phyloP scores from a whole-genome alignment of 2,797 vertebrate species.

The Spinus pinus region DNA sequence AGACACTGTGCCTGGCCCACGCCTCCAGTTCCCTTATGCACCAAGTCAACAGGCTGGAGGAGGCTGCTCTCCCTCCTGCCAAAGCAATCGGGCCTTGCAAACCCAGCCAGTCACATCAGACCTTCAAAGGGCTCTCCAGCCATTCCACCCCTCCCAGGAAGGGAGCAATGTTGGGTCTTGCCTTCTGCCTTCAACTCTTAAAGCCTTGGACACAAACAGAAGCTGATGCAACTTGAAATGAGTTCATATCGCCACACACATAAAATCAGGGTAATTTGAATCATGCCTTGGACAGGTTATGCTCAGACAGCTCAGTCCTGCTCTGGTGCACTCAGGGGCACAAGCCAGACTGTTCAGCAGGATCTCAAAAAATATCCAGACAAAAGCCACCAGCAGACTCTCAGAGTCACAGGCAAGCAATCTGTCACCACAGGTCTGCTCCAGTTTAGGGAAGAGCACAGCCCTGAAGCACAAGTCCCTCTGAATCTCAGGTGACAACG shows the following conservation, averaged over 20 bases:
- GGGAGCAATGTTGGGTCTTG: not conserved
- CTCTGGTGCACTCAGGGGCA: not conserved
- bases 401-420: fast-evolving
- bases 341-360: fast-evolving
- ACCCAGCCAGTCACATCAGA: not conserved
- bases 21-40: fast-evolving
- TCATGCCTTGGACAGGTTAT: not conserved
- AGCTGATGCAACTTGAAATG: not conserved
- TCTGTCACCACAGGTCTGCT: not conserved
- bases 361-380: not conserved
- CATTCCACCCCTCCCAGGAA: not conserved
- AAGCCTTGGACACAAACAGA: not conserved
- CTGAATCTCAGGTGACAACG: not conserved
- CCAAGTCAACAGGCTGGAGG: not conserved
- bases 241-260: not conserved
- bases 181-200: not conserved
- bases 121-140: not conserved
- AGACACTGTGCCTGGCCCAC: not conserved
- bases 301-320: not conserved
- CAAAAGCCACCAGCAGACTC: not conserved
- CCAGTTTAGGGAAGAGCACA: not conserved
- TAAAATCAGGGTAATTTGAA: not conserved
- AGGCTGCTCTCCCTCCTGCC: not conserved
- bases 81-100: not conserved
- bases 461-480: not conserved